Evolutionary conservation across 2,113 vertebrate genomes (phyloP).

Genomic region (Brachionichthys hirsutus): DNA sequence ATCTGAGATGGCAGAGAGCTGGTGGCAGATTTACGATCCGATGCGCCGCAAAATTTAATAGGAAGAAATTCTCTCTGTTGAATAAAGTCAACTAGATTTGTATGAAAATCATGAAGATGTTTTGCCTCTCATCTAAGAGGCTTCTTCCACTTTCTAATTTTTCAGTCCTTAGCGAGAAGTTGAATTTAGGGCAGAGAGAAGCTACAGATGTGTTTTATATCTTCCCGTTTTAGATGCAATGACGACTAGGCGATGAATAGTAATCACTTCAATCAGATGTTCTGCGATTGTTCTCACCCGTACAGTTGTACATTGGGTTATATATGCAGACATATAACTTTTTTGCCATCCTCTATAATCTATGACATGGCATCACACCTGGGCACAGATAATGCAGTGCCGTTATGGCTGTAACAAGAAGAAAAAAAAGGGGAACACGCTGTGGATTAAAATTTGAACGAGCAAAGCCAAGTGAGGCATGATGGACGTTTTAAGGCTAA

Average conservation of each 20-base stretch:
- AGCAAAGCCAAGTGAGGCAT: constrained; percentile 14
- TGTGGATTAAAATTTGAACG: constrained; percentile 21
- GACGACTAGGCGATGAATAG: not conserved
- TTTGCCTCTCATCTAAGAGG: too few relatives aligned
- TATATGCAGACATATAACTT: not conserved
- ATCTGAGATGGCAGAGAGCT: not conserved
- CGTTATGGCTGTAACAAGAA: constrained; percentile 9
- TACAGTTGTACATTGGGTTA: not conserved
- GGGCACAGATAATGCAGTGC: not conserved
- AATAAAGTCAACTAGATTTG: too few relatives aligned
- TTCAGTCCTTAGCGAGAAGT: too few relatives aligned
- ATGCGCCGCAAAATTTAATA: not conserved
- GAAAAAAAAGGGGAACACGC: constrained; percentile 14
- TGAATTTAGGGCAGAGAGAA: too few relatives aligned
- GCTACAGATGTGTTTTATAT: too few relatives aligned
- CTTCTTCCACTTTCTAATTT: too few relatives aligned
- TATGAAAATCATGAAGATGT: too few relatives aligned
- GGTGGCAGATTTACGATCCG: not conserved
- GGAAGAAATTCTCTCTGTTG: too few relatives aligned
- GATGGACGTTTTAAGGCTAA: constrained; percentile 21
- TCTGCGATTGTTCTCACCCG: not conserved
- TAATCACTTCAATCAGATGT: not conserved
- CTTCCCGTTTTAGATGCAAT: not conserved
- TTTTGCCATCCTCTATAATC: not conserved
- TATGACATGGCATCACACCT: constrained; percentile 22